Evolutionary conservation across 2,888 invertebrate species (phyloP).

Genomic region (Drosophila buzzatii): DNA sequence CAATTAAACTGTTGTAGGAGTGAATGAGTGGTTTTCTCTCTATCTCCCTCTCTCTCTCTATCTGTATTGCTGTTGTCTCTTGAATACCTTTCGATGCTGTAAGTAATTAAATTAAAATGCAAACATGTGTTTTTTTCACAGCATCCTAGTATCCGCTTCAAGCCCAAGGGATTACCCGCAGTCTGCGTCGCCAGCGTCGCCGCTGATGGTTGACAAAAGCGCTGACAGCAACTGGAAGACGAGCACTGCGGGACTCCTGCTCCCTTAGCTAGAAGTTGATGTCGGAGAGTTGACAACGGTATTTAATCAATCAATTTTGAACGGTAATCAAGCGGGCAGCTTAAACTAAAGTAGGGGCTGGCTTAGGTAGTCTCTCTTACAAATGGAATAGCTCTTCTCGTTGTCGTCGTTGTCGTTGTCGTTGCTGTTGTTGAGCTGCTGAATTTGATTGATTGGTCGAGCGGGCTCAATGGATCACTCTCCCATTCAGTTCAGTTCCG

Average conservation of each 20-base stretch:
- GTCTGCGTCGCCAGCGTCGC: conserved; percentile 15
- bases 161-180: conserved; percentile 67
- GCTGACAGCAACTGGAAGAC: conserved; percentile 62
- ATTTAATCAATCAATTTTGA: conserved; percentile 81
- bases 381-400: conserved; percentile 10
- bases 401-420: conserved; percentile 31
- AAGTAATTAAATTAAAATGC: conserved; percentile 82
- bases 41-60: too few relatives aligned
- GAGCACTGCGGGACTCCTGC: conserved; percentile 15
- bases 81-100: conserved; percentile 60
- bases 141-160: conserved; percentile 49
- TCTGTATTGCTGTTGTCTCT: background rate
- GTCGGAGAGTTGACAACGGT: conserved; percentile 63
- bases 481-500: conserved; percentile 20
- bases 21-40: conserved; percentile 28
- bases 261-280: conserved; percentile 1
- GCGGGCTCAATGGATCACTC: conserved; percentile 72
- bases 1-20: conserved; percentile 71
- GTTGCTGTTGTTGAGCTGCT: conserved; percentile 44
- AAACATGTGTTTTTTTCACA: conserved; percentile 73
- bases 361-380: conserved; percentile 28
- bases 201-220: conserved; percentile 71
- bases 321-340: conserved; percentile 80
- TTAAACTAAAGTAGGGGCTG: conserved; percentile 77
- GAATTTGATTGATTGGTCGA: conserved; percentile 72